Base-by-base conservation (phyloP, 2,113 vertebrate species). In the Benitochromis conjunctus region DNA sequence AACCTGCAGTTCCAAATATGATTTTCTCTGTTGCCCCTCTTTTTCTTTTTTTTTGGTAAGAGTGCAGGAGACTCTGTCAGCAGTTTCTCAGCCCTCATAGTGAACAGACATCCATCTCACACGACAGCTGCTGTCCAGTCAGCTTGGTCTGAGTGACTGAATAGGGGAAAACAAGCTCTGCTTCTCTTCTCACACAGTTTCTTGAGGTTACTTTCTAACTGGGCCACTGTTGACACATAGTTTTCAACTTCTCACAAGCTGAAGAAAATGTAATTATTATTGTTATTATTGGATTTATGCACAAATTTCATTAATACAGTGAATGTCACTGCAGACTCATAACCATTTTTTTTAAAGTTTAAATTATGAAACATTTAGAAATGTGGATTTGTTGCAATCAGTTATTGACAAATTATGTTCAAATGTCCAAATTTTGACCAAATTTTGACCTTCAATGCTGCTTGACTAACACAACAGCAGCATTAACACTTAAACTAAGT, bases 51-150 rank as follows among this genome's bases (percentile, higher is more conserved):
- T 54, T 90, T 38, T 60, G 9, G 53, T 84, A 79, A 69, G 58
- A 81, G 34, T 9, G 13, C 53, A 51, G 41, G 21, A 66, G 34
- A 18, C 84, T 41, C 43, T 36, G 84, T 90, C 92, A 89, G 91
- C 92, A 91, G 66, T 87, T 88, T 91, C 56, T 80, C 41, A 77
- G 54, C 46, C 79, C 84, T 62, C 18, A 48, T 62, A 74, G 51
- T 60, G 24, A 90, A 66, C 62, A 83, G 79, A 87, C 60, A 90
- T 93, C 90, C 83, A 87, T 92, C 89, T 91, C 81, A 51, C 21
- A 53, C 78, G 84, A 89, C 91, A 89, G 88, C 91, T 83, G 79
- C 88, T 87, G 80, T 89, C 90, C 80, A 81, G 51, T 87, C 84
- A 86, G 89, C 62, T 62, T 46, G 76, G 69, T 79, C 62, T 76